Conservation (phyloP, 2,113 vertebrate genomes). For the Spheniscus mendiculus region DNA sequence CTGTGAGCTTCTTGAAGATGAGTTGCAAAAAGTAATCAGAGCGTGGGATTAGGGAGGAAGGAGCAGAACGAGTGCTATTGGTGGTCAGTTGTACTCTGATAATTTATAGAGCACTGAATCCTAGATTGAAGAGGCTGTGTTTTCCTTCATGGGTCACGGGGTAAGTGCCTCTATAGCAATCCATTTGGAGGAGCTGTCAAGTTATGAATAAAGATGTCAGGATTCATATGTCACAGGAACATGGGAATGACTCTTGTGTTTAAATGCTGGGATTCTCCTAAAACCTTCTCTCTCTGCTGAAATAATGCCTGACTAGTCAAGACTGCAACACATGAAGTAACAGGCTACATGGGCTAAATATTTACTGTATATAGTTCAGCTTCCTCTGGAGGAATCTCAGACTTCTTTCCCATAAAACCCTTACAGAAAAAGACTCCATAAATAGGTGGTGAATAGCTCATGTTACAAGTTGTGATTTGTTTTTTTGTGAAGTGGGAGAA, state of each 20-base stretch:
- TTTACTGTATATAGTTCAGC: not conserved
- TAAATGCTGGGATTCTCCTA: not conserved
- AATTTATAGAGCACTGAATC: not conserved
- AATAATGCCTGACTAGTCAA: not conserved
- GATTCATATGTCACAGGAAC: not conserved
- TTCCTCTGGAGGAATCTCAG: not conserved
- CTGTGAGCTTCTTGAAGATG: not conserved
- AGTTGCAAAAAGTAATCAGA: not conserved
- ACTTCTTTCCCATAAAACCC: not conserved
- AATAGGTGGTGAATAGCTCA: not conserved
- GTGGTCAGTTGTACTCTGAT: not conserved
- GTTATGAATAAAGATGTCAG: not conserved
- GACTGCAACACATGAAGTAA: not conserved
- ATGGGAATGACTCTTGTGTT: not conserved
- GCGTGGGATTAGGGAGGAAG: not conserved
- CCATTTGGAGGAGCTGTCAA: not conserved
- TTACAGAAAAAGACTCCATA: not conserved
- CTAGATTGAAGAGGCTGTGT: not conserved
- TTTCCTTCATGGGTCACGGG: conserved; percentile 42
- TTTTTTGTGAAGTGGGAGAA: not conserved
- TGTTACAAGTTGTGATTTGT: not conserved
- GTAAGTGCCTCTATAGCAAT: conserved; percentile 12
- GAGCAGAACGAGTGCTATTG: not conserved
- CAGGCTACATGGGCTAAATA: not conserved
- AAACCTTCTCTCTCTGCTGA: not conserved